Evolutionary conservation across 2,113 vertebrate species (phyloP).

Genomic region (Holacanthus passer): DNA sequence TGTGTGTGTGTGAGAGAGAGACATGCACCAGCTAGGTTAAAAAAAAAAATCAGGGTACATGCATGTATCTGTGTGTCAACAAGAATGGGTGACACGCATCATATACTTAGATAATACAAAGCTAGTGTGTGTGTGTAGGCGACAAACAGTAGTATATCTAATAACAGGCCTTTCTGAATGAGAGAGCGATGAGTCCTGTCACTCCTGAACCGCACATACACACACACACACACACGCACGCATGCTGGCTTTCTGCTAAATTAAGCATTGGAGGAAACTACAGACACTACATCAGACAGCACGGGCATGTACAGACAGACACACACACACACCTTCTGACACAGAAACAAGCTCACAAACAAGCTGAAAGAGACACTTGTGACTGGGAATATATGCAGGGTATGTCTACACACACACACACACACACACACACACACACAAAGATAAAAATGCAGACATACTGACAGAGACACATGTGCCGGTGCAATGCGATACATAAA

Average conservation of each 20-base stretch:
- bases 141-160: slow-evolving; percentile 56
- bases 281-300: slow-evolving; percentile 42
- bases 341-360: slow-evolving; percentile 59
- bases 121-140: slow-evolving; percentile 38
- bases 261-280: slow-evolving; percentile 58
- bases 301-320: slow-evolving; percentile 20
- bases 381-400: slow-evolving; percentile 25
- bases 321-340: slow-evolving; percentile 39
- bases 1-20: slow-evolving; percentile 6
- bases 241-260: slow-evolving; percentile 67
- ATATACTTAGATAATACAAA: slow-evolving; percentile 70
- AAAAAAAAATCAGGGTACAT: slow-evolving; percentile 28
- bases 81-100: slow-evolving; percentile 52
- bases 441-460: slow-evolving; percentile 16
- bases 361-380: slow-evolving; percentile 49
- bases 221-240: slow-evolving; percentile 8
- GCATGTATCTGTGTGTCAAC: slow-evolving; percentile 44
- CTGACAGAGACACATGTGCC: slow-evolving; percentile 51
- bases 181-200: slow-evolving; percentile 57
- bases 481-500: slow-evolving; percentile 61
- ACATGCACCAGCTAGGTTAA: slow-evolving; percentile 33
- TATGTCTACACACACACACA: background rate
- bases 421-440: background rate
- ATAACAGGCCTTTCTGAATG: slow-evolving; percentile 62
- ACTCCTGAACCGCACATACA: slow-evolving; percentile 22